Conservation (phyloP, 2,113 vertebrate genomes). For the Bettongia penicillata region DNA sequence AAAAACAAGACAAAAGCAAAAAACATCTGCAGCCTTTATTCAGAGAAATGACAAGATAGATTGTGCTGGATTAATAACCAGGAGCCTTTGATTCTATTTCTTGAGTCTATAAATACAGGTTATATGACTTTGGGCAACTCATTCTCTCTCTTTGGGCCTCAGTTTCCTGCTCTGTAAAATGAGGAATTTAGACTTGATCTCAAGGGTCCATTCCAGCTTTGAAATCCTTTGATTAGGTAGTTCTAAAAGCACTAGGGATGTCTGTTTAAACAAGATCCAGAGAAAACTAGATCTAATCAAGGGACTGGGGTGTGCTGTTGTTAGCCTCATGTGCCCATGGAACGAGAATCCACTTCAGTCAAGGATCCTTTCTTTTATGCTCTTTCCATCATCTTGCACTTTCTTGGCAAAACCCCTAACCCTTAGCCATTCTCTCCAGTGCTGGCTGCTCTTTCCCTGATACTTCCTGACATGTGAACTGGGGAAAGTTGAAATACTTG, state of each 20-base stretch:
- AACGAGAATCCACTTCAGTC: not conserved
- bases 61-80: not conserved
- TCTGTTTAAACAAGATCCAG: not conserved
- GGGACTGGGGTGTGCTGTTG: not conserved
- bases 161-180: not conserved
- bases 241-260: not conserved
- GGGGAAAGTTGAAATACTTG: not conserved
- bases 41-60: not conserved
- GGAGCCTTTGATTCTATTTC: not conserved
- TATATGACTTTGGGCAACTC: not conserved
- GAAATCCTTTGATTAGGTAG: not conserved
- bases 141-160: not conserved
- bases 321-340: not conserved
- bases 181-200: not conserved
- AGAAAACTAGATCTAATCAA: not conserved
- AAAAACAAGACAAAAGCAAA: not conserved
- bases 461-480: not conserved
- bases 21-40: not conserved
- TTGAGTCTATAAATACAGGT: not conserved
- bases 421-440: not conserved
- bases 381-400: not conserved
- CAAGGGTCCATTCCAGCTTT: not conserved
- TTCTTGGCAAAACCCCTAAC: not conserved
- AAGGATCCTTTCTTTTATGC: not conserved
- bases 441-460: not conserved